These are phyloP conservation scores for Micrasema minimum DNA, from an alignment of 1,140 invertebrate species.

Conservation along the genomic window DNA sequence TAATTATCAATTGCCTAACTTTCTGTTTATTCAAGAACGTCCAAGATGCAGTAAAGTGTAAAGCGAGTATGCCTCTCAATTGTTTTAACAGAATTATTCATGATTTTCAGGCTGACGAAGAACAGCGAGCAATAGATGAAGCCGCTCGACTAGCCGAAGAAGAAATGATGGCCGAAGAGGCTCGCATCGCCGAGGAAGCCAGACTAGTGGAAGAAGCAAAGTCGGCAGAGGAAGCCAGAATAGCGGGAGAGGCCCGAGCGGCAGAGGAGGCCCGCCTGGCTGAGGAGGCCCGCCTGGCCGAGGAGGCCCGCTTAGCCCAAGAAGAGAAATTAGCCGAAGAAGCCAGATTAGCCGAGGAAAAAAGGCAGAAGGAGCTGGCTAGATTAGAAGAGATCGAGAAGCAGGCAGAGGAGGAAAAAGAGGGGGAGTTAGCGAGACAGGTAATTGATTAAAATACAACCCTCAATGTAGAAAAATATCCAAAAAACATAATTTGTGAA, in stretches of 20 bases:
- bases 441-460: too few relatives aligned
- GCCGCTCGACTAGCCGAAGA: slow-evolving; percentile 44
- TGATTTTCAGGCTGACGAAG: slow-evolving; percentile 30
- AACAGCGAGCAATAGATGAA: slow-evolving; percentile 47
- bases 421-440: slow-evolving; percentile 70
- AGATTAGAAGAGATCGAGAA: slow-evolving; percentile 66
- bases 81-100: too few relatives aligned
- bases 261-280: slow-evolving; percentile 65
- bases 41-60: too few relatives aligned
- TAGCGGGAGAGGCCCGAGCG: slow-evolving; percentile 61
- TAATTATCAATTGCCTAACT: too few relatives aligned
- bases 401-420: slow-evolving; percentile 69
- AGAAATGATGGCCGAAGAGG: slow-evolving; percentile 57
- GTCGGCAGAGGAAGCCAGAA: slow-evolving; percentile 61
- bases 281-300: slow-evolving; percentile 67
- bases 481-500: too few relatives aligned
- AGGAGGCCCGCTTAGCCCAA: slow-evolving; percentile 61
- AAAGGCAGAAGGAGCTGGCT: slow-evolving; percentile 67
- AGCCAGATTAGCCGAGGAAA: slow-evolving; percentile 62
- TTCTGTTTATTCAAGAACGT: too few relatives aligned
- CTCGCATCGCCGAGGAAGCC: slow-evolving; percentile 62
- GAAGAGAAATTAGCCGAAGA: too few relatives aligned
- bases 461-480: too few relatives aligned
- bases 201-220: slow-evolving; percentile 65
- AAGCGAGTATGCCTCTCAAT: too few relatives aligned